Conservation (phyloP, 2,797 vertebrate genomes). For the Ara ararauna region DNA sequence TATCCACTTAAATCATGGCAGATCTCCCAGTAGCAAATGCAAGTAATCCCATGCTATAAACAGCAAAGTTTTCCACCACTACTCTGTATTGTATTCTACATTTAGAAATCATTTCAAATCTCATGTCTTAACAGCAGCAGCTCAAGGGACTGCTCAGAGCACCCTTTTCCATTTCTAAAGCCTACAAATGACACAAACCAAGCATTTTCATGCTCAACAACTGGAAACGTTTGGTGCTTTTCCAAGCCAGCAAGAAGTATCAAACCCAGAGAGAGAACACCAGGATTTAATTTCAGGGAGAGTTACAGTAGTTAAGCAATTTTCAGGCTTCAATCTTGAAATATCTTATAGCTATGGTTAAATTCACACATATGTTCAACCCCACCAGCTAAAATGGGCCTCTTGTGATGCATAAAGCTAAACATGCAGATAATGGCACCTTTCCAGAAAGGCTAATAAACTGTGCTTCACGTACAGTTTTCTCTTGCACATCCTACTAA, state of each 20-base stretch:
- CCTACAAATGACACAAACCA: not conserved
- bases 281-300: conserved; percentile 10
- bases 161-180: not conserved
- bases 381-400: not conserved
- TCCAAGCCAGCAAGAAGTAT: not conserved
- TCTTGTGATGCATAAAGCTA: conserved; percentile 18
- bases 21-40: not conserved
- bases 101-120: not conserved
- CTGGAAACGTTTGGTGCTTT: not conserved
- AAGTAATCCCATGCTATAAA: not conserved
- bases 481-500: not conserved
- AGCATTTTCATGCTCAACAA: not conserved
- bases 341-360: not conserved
- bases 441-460: conserved; percentile 1
- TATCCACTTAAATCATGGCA: not conserved
- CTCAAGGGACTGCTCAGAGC: not conserved
- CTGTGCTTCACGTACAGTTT: not conserved
- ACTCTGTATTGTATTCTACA: not conserved
- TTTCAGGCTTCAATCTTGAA: conserved; percentile 40
- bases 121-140: not conserved
- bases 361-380: conserved; percentile 16
- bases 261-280: not conserved
- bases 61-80: not conserved
- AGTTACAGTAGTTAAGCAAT: conserved; percentile 54
- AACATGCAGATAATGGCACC: conserved; percentile 14